Evolutionary conservation across 2,888 invertebrate species (phyloP), one percentile per base, ranked within the genome.

Genomic region (Pemphredon lugubris): DNA sequence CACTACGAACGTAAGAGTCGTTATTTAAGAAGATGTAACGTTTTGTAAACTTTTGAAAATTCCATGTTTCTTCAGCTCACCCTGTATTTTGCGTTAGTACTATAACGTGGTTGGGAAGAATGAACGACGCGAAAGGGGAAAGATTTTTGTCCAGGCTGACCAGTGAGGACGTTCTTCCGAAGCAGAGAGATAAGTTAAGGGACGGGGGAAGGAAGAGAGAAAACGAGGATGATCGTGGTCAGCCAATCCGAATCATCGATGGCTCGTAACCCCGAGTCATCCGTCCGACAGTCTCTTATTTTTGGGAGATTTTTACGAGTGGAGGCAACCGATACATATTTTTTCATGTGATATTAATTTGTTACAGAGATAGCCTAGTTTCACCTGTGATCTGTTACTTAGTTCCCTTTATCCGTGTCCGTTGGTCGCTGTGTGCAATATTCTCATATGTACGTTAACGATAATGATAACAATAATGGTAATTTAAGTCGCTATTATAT

Each of bases 311-410:
- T 77, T 70, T 79, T 77, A 67, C 47, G 74, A 75, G 66, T 48
- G 64, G 48, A 65, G 75, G 76, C 78, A 87, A 87, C 82, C 66
- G 81, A 86, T 84, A 84, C 85, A 88, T 86, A 87, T 87, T 87
- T 86, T 86, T 86, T 87, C 82, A 85, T 87, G 87, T 87, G 88
- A 87, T 87, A 87, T 81, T 83, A 86, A 83, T 86, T 87, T 87
- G 81, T 85, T 88, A 82, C 82, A 85, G 83, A 75, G 65, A 57
- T 87, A 86, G 84, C 81, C 79, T 85, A 87, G 82, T 87, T 84
- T 85, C 65, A 85, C 85, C 86, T 87, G 87, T 86, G 86, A 86
- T 86, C 81, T 81, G 81, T 86, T 85, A 81, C 69, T 83, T 73
- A 70, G 70, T 80, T 82, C 69, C 75, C 72, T 57, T 66, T 79